Evolutionary conservation across 2,797 vertebrate genomes (phyloP).

Genomic region (Danionella dracula): DNA sequence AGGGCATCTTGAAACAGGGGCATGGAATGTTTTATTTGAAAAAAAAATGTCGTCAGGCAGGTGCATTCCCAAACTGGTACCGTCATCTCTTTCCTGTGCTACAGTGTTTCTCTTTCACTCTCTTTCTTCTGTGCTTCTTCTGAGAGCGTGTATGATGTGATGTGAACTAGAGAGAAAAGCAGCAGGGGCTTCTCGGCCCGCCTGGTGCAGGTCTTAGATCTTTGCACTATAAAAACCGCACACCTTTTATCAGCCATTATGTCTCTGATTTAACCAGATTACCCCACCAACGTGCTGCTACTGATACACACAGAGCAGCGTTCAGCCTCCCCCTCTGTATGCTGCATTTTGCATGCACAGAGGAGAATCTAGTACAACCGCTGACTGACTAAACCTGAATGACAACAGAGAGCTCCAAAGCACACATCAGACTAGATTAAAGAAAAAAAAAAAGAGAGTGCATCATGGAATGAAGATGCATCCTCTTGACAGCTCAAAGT

Average conservation of each 20-base stretch:
- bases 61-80: conserved; percentile 47
- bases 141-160: conserved; percentile 27
- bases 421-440: background rate
- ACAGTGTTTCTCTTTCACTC: background rate
- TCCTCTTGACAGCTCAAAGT: conserved; percentile 14
- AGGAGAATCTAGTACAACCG: conserved; percentile 16
- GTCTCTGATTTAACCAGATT: conserved; percentile 67
- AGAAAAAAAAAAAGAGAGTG: background rate
- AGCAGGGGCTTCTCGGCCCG: conserved; percentile 19
- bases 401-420: conserved; percentile 25
- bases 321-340: conserved; percentile 9
- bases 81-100: conserved; percentile 18
- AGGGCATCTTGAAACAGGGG: background rate
- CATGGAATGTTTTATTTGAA: conserved; percentile 4
- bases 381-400: conserved; percentile 20
- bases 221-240: conserved; percentile 52
- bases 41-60: background rate
- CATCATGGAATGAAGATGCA: background rate
- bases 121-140: conserved; percentile 21
- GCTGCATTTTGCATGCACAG: conserved; percentile 26
- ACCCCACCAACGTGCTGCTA: conserved; percentile 36
- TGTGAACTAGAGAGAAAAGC: conserved; percentile 15
- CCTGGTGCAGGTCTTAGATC: conserved; percentile 28
- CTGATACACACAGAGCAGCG: background rate
- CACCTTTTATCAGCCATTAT: conserved; percentile 66